Evolutionary conservation across 2,113 vertebrate species (phyloP), one percentile per base, ranked within the genome.

Genomic region (Dipodomys spectabilis): DNA sequence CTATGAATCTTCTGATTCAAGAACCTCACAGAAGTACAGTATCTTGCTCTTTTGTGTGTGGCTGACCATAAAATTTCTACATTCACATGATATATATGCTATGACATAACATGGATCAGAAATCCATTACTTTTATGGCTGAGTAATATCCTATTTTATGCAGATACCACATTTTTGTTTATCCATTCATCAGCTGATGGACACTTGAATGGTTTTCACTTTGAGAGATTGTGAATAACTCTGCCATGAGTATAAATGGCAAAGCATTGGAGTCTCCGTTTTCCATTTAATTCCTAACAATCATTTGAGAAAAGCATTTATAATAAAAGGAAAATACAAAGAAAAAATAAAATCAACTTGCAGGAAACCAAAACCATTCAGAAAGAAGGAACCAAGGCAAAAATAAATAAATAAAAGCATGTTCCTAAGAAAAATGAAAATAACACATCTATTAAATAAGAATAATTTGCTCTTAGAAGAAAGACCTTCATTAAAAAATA

Each of bases 351-450:
- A 65, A 45, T 39, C 27, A 72, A 57, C 32, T 10, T 44, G 10
- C 32, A 83, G n/a, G 44, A 90, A 90, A 75, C 64, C 62, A 86
- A 93, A 25, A 80, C 49, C 53, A 77, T 30, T 19, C 20, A 57
- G 35, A 45, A 72, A 27, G 30, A 49, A 65, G 20, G 74, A 92
- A 71, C 65, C 12, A 69, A 60, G 35, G 22, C n/a, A 71, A 82
- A 75, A 35, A 39, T 39, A 39, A 39, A 39, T 39, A 39, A 81
- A 6, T 27, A 4, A 82, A 49, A 6, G 5, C 2, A 57, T 57
- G 22, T 49, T 27, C 13, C 60, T 73, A 64, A 90, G 39, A 49
- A 88, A 89, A 91, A 74, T 90, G 39, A 13, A 77, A 88, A 84
- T 35, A 53, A 1, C 44, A 18, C 25, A 69, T 28, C 6, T 78